A percentile compares a stretch with the other conserved stretches of the same genome.
Evolutionary conservation across 2,113 vertebrate genomes (phyloP).

Genomic region (Macquaria ambigua): DNA sequence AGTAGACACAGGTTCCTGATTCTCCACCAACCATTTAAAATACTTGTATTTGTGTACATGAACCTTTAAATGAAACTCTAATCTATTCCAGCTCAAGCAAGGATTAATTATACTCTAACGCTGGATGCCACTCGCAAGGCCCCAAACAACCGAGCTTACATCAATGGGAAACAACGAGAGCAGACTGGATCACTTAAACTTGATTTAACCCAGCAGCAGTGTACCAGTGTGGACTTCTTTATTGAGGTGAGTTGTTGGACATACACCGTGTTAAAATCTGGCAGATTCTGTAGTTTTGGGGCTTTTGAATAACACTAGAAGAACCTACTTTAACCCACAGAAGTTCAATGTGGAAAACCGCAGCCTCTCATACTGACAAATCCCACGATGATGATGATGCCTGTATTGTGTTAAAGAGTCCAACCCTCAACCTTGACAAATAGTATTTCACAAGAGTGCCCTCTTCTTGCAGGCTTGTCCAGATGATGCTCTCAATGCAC

Average conservation of each 20-base stretch:
- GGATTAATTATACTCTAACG: constrained; percentile 72
- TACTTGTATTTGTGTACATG: background rate
- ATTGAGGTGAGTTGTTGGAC: constrained; percentile 67
- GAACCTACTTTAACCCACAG: background rate
- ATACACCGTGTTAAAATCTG: background rate
- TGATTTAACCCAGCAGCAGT: fast-evolving
- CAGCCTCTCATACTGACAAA: background rate
- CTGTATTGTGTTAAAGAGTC: background rate
- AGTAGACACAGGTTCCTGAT: constrained; percentile 55
- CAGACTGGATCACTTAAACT: fast-evolving
- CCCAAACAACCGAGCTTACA: constrained; percentile 74
- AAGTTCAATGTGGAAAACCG: background rate
- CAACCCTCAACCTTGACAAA: background rate
- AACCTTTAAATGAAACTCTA: background rate
- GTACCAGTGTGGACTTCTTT: background rate
- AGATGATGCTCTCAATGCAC: constrained; percentile 77
- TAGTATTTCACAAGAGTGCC: background rate
- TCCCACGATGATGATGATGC: background rate
- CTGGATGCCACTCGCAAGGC: constrained; percentile 75
- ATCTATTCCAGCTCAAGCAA: constrained; percentile 67
- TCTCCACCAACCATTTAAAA: background rate
- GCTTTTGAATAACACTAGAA: background rate
- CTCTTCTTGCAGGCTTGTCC: constrained; percentile 75
- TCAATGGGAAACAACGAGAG: constrained; percentile 35
- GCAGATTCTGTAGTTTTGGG: background rate